Percentiles rank a stretch among this genome's conserved stretches.
These are phyloP conservation scores for Nasalis larvatus DNA, from an alignment of 2,113 vertebrate species.

Conservation along the genomic window DNA sequence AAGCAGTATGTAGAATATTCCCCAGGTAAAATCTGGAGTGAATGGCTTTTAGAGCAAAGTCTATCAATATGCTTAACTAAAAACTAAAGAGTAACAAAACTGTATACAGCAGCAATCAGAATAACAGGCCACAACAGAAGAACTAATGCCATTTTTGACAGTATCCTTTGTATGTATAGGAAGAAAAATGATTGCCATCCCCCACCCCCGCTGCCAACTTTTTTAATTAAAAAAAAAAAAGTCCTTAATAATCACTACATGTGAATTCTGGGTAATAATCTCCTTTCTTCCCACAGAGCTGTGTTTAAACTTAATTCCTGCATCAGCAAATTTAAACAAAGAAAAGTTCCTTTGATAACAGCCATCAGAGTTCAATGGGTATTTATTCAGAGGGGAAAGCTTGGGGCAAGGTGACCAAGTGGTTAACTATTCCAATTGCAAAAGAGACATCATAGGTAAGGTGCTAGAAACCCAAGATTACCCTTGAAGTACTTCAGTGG, in stretches of 20 bases:
- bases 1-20: constrained; percentile 10
- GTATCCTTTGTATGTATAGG: not conserved
- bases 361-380: not conserved
- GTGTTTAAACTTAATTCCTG: not conserved
- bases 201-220: too few species aligned
- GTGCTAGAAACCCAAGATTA: not conserved
- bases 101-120: not conserved
- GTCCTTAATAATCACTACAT: not conserved
- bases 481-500: not conserved
- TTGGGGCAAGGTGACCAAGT: not conserved
- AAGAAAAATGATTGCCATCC: not conserved
- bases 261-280: not conserved
- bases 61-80: not conserved
- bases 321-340: not conserved
- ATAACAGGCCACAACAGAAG: not conserved
- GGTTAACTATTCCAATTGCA: not conserved
- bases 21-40: not conserved
- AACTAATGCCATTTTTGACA: not conserved
- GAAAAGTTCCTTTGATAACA: not conserved
- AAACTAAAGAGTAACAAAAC: not conserved
- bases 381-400: not conserved
- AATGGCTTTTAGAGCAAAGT: constrained; percentile 29
- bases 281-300: not conserved
- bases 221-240: not conserved
- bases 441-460: not conserved